Conservation (phyloP, 2,888 invertebrate species). For the Trichopria drosophilae region DNA sequence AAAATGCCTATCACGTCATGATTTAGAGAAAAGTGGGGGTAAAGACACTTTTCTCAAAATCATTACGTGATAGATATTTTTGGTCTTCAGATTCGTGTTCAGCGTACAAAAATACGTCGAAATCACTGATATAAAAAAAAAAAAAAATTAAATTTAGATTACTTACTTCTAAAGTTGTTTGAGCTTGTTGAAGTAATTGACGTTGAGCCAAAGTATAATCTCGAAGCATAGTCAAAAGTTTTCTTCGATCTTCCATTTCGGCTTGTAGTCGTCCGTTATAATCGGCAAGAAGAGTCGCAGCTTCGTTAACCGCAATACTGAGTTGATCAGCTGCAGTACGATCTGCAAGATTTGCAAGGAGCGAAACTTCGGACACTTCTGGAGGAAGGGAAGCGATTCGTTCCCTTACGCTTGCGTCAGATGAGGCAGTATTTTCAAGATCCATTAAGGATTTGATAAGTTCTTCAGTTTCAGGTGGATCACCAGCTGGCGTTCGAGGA, state of each 20-base stretch:
- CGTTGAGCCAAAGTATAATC: conserved; percentile 87
- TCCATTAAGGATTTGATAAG: conserved; percentile 79
- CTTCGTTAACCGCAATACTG: conserved; percentile 83
- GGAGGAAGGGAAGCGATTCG: conserved; percentile 91
- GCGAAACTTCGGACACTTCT: conserved; percentile 89
- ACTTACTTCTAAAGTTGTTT: conserved; percentile 80
- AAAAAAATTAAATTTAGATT: conserved; percentile 8
- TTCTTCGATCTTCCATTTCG: conserved; percentile 88
- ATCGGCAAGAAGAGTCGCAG: conserved; percentile 81
- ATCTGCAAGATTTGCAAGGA: conserved; percentile 82
- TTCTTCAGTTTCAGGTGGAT: conserved; percentile 91
- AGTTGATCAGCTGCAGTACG: conserved; percentile 79
- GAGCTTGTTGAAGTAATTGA: conserved; percentile 83
- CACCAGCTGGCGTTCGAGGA: conserved; percentile 78
- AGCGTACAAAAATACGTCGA: too few species aligned
- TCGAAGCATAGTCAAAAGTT: conserved; percentile 81
- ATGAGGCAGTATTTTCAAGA: conserved; percentile 92
- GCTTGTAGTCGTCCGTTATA: conserved; percentile 84
- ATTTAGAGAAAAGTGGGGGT: too few species aligned
- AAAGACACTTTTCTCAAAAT: too few species aligned
- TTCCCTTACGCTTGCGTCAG: conserved; percentile 90
- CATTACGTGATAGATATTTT: too few species aligned
- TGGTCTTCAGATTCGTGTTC: too few species aligned
- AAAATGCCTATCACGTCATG: too few species aligned
- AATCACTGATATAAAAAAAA: conserved; percentile 1